Percentiles rank a stretch among this genome's conserved stretches.
These are phyloP conservation scores for Arothron firmamentum DNA, from an alignment of 2,113 vertebrate species.

Conservation along the genomic window DNA sequence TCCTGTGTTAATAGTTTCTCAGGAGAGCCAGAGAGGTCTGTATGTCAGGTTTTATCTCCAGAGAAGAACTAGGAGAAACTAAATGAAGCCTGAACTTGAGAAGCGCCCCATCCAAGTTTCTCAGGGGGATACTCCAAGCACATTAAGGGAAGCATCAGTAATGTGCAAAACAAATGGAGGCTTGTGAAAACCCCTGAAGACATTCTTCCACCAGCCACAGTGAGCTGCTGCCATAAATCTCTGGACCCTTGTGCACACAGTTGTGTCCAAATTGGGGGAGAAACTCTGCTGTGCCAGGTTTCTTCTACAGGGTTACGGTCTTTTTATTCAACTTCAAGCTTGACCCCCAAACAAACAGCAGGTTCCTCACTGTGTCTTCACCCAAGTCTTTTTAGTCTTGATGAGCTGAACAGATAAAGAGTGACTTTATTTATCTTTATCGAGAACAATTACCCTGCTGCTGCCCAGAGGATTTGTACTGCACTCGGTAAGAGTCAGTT, in stretches of 20 bases:
- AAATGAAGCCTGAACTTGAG: constrained; percentile 77
- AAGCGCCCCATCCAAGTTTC: constrained; percentile 70
- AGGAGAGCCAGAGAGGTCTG: constrained; percentile 67
- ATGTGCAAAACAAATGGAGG: constrained; percentile 79
- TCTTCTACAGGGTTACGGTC: constrained; percentile 49
- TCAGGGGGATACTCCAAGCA: constrained; percentile 71
- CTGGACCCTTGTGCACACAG: constrained; percentile 59
- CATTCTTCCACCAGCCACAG: constrained; percentile 56
- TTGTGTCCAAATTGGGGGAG: constrained; percentile 32
- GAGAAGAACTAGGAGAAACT: constrained; percentile 68
- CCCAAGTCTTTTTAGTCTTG: constrained; percentile 56
- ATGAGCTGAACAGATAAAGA: constrained; percentile 51
- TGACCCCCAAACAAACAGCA: constrained; percentile 28
- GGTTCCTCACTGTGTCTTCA: constrained; percentile 59
- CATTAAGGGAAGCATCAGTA: constrained; percentile 78
- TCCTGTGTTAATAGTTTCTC: constrained; percentile 76
- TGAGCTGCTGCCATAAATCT: constrained; percentile 75
- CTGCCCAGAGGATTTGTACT: constrained; percentile 56
- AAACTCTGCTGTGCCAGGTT: constrained; percentile 43
- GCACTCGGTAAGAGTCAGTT: constrained; percentile 67
- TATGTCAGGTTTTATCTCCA: constrained; percentile 72
- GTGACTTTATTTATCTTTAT: constrained; percentile 44
- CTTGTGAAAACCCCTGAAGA: constrained; percentile 73
- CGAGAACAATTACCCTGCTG: constrained; percentile 59
- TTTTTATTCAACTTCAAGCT: constrained; percentile 50